A percentile compares a stretch with the other conserved stretches of the same genome.
Evolutionary conservation across 2,888 invertebrate species (phyloP).

Genomic region (Netelia fuscicornis): DNA sequence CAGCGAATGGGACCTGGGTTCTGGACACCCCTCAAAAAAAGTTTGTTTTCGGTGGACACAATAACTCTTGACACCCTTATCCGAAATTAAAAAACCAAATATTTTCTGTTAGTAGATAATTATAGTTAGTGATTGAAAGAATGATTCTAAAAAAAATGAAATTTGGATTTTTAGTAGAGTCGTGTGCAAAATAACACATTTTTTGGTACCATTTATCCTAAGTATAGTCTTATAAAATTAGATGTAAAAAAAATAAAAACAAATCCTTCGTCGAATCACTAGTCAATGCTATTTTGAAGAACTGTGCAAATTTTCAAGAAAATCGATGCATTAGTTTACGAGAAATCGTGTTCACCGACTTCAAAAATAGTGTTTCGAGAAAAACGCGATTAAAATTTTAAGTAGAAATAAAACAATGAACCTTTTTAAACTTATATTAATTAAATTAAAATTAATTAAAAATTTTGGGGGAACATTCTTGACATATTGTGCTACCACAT

Average conservation of each 20-base stretch:
- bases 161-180: slow-evolving; percentile 18
- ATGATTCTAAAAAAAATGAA: not conserved
- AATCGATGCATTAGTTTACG: slow-evolving; percentile 35
- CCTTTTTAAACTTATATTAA: slow-evolving; percentile 58
- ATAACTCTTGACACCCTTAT: not conserved
- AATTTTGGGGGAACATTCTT: too few species aligned
- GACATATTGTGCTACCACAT: too few species aligned
- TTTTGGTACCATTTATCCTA: slow-evolving; percentile 8
- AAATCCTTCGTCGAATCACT: slow-evolving; percentile 36
- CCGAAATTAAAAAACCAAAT: too few species aligned
- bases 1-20: slow-evolving; percentile 18
- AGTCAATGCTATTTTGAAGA: slow-evolving; percentile 38
- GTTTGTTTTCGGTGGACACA: not conserved
- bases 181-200: not conserved
- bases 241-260: slow-evolving; percentile 23
- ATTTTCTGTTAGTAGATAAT: too few species aligned
- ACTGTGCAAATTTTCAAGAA: slow-evolving; percentile 35
- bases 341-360: slow-evolving; percentile 31
- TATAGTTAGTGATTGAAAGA: slow-evolving; percentile 10
- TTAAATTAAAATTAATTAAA: too few species aligned
- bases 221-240: not conserved
- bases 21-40: not conserved
- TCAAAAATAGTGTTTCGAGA: slow-evolving; percentile 29
- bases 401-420: slow-evolving; percentile 9
- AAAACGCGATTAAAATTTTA: slow-evolving; percentile 40